phyloP scores from a whole-genome alignment of 2,113 vertebrate genomes.

The Pionites leucogaster region DNA sequence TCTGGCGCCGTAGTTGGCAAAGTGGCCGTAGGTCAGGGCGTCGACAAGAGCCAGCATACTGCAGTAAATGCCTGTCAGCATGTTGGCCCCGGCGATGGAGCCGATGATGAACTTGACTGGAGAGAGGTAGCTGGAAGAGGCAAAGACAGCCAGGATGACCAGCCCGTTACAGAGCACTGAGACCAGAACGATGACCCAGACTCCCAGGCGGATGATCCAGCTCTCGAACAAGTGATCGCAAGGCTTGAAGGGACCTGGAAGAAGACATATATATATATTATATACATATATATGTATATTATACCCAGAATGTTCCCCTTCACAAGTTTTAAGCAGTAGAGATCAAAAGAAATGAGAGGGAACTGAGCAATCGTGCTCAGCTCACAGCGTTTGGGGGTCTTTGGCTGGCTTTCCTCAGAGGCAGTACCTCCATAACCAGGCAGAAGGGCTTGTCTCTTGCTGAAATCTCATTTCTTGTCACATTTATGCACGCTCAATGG shows the following conservation, averaged over 20 bases:
- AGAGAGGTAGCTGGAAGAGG: slow-evolving; percentile 81
- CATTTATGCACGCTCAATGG: not conserved
- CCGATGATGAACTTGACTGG: slow-evolving; percentile 89
- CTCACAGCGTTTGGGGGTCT: not conserved
- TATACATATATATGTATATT: not conserved
- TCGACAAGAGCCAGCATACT: slow-evolving; percentile 87
- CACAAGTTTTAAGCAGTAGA: not conserved
- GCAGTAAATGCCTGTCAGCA: slow-evolving; percentile 85
- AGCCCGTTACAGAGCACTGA: slow-evolving; percentile 87
- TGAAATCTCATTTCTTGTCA: not conserved
- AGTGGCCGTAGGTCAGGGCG: slow-evolving; percentile 85
- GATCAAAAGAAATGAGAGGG: not conserved
- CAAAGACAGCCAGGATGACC: slow-evolving; percentile 84
- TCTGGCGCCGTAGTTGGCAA: slow-evolving; percentile 82
- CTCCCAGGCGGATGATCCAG: slow-evolving; percentile 90
- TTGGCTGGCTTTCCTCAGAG: not conserved
- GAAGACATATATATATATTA: not conserved
- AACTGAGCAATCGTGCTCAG: not conserved
- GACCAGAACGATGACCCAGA: slow-evolving; percentile 87
- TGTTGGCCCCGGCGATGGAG: slow-evolving; percentile 87
- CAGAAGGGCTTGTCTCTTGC: not conserved
- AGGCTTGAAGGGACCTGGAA: slow-evolving; percentile 92
- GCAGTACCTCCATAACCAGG: not conserved
- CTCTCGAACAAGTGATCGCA: slow-evolving; percentile 92
- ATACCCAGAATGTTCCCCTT: not conserved